Evolutionary conservation across 2,113 vertebrate genomes (phyloP).

Genomic region (Barnardius zonarius): DNA sequence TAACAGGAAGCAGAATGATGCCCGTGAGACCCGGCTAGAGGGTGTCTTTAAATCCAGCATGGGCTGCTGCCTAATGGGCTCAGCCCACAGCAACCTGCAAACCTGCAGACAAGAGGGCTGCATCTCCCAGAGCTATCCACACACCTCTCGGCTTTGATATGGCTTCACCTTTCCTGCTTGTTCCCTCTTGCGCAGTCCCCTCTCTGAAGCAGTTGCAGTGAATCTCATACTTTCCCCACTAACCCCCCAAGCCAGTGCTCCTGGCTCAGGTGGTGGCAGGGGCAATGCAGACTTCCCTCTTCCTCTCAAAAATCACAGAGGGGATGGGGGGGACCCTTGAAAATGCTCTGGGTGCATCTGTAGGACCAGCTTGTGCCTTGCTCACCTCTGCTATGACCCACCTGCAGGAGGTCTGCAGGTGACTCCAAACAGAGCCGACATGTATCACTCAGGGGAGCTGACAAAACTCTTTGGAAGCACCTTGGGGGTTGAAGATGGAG

Average conservation of each 20-base stretch:
- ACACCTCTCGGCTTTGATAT: background rate
- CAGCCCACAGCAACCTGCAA: background rate
- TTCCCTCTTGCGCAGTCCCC: accelerated
- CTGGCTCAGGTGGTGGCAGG: background rate
- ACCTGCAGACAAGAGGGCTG: background rate
- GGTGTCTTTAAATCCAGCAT: background rate
- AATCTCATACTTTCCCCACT: background rate
- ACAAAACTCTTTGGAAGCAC: background rate
- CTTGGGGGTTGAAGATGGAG: background rate
- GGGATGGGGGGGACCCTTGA: background rate
- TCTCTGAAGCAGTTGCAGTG: background rate
- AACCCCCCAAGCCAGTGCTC: background rate
- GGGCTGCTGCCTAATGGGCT: background rate
- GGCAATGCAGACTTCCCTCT: background rate
- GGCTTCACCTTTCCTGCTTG: background rate
- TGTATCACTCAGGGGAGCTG: background rate
- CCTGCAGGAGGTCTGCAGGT: background rate
- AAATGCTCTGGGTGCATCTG: background rate
- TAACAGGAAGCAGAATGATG: background rate
- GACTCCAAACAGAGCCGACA: background rate
- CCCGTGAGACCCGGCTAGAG: background rate
- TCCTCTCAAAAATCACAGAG: background rate
- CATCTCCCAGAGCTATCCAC: background rate
- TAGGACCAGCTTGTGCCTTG: background rate
- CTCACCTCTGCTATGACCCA: background rate